Evolutionary conservation across 1,140 invertebrate species (phyloP), one percentile per base, ranked within the genome.

Genomic region (Marisa cornuarietis): DNA sequence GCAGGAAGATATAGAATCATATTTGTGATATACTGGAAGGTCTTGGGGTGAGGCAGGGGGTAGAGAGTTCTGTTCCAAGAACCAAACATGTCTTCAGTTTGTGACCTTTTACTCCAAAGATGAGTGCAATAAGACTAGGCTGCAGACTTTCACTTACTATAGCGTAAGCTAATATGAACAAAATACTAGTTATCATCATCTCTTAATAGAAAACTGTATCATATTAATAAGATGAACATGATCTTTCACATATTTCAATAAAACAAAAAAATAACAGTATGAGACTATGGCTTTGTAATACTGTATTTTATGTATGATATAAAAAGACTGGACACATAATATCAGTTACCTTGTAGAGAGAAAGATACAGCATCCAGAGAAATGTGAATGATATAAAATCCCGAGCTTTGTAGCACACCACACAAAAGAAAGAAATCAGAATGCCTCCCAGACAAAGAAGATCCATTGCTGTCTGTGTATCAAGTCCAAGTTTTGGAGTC

Each of bases 311-410:
- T 20, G 20, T 9, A 22, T 62, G 69, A 68, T 31, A 10, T 22
- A 31, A 71, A 72, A 1, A 75, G 14, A n/a, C 58, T 58, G 31
- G 26, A 72, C 13, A 66, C 51, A 26, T 20, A 73, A 68, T 20
- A 52, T 42, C 26, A 80, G 26, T 81, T 82, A 96, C 93, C 92
- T 95, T 94, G 83, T 94, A 95, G 2, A 96, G 83, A 2, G 95
- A 96, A 83, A 94, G 94, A 90, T 96, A 96, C 0, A 95, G 88
- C 31, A 93, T 90, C 95, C 95, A 96, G 20, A 96, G 90, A 52
- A 93, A 83, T 26, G 92, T 91, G 90, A 95, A 95, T n/a, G 86
- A 85, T 8, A 91, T 72, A 58, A 84, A 86, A 78, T 89, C 88
- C 58, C 90, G 79, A 52, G 85, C 83, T 22, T 69, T 76, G 62